Conservation (phyloP, 2,113 vertebrate genomes). For the Cavia porcellus region DNA sequence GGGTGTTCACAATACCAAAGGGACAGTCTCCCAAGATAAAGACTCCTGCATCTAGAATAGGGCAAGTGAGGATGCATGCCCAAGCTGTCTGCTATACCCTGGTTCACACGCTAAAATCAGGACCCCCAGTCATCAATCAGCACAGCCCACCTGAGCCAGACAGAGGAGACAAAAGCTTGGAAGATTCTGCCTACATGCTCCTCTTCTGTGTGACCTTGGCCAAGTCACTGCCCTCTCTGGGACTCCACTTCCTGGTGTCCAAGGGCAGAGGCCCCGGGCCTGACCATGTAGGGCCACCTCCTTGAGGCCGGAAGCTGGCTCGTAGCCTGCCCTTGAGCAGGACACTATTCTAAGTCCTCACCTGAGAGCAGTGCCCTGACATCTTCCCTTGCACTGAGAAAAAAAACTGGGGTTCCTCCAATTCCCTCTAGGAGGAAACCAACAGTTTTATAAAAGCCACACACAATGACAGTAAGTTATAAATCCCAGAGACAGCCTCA, state of each 20-base stretch:
- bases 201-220: not conserved
- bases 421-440: not conserved
- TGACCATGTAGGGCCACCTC: not conserved
- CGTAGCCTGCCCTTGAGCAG: not conserved
- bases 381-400: not conserved
- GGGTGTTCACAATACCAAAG: not conserved
- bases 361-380: not conserved
- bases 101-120: not conserved
- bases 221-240: not conserved
- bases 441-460: constrained; percentile 19
- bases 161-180: not conserved
- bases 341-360: not conserved
- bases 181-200: not conserved
- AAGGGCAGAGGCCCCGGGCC: not conserved
- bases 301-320: not conserved
- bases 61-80: not conserved
- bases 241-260: not conserved
- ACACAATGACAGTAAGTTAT: not conserved
- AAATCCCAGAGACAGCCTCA: not conserved
- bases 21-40: not conserved
- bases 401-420: constrained; percentile 17
- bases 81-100: not conserved
- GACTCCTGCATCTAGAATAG: not conserved
- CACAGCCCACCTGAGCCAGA: not conserved
- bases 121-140: not conserved